A percentile compares a stretch with the other conserved stretches of the same genome.
These are phyloP conservation scores for Pentalonia nigronervosa DNA, from an alignment of 1,140 invertebrate genomes.

Conservation along the genomic window DNA sequence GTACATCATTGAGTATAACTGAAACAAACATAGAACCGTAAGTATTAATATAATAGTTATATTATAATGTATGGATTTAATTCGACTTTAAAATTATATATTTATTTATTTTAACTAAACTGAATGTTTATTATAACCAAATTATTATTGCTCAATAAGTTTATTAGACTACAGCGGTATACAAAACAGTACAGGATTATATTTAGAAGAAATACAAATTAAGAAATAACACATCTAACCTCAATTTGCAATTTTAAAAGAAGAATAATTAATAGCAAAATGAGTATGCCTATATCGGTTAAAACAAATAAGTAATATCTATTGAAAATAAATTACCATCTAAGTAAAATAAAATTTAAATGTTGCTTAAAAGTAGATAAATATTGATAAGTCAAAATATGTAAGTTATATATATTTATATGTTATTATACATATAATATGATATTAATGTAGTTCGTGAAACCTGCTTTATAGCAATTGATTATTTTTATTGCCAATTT, in stretches of 20 bases:
- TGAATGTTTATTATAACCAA: not conserved
- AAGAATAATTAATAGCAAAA: no score
- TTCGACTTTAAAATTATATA: not conserved
- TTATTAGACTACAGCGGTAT: not conserved
- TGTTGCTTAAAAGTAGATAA: not conserved
- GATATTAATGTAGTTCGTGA: no score
- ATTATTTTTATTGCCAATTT: no score
- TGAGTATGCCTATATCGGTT: no score
- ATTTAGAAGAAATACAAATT: no score
- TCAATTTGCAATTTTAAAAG: not conserved
- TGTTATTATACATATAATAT: no score
- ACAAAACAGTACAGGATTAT: no score
- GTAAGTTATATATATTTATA: no score
- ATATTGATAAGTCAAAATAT: no score
- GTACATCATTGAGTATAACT: slow-evolving; percentile 73
- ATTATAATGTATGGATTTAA: not conserved
- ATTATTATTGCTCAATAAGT: not conserved
- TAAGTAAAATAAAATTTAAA: not conserved
- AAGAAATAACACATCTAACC: no score
- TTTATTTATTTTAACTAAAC: not conserved
- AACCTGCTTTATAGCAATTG: no score
- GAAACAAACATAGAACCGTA: not conserved
- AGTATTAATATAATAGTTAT: not conserved
- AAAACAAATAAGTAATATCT: not conserved
- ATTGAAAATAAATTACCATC: not conserved